Evolutionary conservation across 2,113 vertebrate genomes (phyloP).

Genomic region (Solea senegalensis): DNA sequence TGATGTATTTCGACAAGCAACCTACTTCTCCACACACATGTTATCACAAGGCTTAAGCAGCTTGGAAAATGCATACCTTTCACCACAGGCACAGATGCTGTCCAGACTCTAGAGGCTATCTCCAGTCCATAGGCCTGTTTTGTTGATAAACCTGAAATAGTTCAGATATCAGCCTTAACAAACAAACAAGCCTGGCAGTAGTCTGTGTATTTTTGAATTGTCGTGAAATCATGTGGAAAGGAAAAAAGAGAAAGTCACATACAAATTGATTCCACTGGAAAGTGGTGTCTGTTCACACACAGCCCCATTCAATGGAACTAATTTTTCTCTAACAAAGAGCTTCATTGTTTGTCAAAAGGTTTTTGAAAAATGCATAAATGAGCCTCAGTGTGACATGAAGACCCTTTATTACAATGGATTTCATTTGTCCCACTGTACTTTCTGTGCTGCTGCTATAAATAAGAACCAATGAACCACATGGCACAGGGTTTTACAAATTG

Average conservation of each 20-base stretch:
- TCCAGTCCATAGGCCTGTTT: conserved; percentile 62
- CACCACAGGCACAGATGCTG: conserved; percentile 69
- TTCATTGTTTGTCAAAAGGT: not conserved
- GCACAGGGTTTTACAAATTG: no score
- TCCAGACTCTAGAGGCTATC: conserved; percentile 69
- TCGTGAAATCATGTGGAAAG: no score
- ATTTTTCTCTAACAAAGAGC: not conserved
- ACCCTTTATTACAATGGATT: not conserved
- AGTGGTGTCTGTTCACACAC: not conserved
- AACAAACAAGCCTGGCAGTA: not conserved
- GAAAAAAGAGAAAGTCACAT: not conserved
- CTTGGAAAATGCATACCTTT: conserved; percentile 61
- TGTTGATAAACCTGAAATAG: conserved; percentile 60
- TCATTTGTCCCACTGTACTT: no score
- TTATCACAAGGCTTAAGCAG: not conserved
- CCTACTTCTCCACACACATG: not conserved
- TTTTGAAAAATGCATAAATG: not conserved
- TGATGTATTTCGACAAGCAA: not conserved
- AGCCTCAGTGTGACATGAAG: not conserved
- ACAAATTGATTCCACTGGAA: not conserved
- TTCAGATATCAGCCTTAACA: conserved; percentile 3
- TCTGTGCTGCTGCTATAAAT: not conserved
- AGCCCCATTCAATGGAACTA: not conserved
- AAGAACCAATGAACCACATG: not conserved
- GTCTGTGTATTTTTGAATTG: not conserved